Conservation (phyloP, 2,797 vertebrate genomes). For the Smutsia gigantea region DNA sequence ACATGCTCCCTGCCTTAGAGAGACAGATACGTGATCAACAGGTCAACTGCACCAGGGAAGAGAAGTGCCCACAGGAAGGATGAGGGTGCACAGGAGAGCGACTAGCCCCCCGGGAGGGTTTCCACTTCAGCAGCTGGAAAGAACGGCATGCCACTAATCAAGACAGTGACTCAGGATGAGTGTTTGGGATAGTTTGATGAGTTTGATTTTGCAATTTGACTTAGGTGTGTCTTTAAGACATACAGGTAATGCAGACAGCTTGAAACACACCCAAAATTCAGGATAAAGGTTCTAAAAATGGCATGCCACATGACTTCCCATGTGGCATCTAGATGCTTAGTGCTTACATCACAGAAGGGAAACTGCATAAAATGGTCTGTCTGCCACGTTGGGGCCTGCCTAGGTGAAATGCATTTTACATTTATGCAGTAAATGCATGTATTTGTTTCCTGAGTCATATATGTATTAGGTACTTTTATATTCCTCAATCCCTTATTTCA, state of each 20-base stretch:
- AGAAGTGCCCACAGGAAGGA: no score
- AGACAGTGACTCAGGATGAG: neutral
- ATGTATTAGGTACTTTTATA: neutral
- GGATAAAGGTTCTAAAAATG: neutral
- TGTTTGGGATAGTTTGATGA: neutral
- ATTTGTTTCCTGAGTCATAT: neutral
- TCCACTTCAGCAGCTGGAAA: neutral
- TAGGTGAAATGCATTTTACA: neutral
- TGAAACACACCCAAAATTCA: neutral
- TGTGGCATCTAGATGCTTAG: neutral
- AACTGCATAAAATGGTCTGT: neutral
- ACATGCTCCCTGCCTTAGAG: neutral
- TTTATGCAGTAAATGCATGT: neutral
- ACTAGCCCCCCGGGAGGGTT: no score
- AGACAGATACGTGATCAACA: neutral
- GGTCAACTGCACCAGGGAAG: neutral
- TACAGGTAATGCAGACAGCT: neutral
- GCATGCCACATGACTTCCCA: neutral
- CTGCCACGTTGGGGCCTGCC: neutral
- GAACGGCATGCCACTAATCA: neutral
- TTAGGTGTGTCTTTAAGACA: neutral
- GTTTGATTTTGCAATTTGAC: neutral
- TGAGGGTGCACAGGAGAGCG: neutral
- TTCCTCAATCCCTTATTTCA: neutral
- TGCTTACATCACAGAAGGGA: neutral